Base-by-base conservation (phyloP, 2,888 invertebrate species). In the Protophormia terraenovae region DNA sequence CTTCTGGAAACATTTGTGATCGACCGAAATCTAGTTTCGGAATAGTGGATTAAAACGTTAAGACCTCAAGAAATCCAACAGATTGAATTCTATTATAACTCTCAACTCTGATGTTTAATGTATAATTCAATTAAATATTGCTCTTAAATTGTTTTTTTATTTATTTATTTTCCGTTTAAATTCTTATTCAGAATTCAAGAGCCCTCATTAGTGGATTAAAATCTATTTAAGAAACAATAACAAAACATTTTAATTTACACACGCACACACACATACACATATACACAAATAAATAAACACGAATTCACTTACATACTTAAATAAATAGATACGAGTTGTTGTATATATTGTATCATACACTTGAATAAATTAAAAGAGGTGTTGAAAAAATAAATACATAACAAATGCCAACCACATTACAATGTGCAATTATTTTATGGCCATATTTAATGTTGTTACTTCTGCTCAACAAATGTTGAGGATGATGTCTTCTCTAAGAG, bases 341-440 rank as follows among this genome's bases (percentile, higher is more conserved):
- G 24, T 53, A 24, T 53, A 4, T 50, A 32, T 72, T 53, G 35
- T 76, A 32, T 67, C 55, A 19, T 55, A 19, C 35, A 64, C 72
- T 78, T 78, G 72, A 78, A 73, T 78, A 73, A 66, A 83, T 72
- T 67, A 72, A 73, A 83, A 45, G 62, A 83, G 67, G 79, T 83
- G 73, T 83, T 79, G 62, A 69, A 41, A 83, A 55, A 78, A 67
- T 29, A 67, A 60, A 72, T 73, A 73, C 41, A 38, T 35, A 72
- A 66, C 58, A 78, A 78, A 79, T 67, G 73, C 41, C 73, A 83
- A 69, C 73, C 73, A 32, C 83, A 83, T 55, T 66, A 62, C 38
- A 82, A 53, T 55, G 66, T 83, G 77, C 83, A 83, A 78, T 84
- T 71, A 71, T 79, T 79, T 79, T 75, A 79, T 75, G 79, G 79